Evolutionary conservation across 2,113 vertebrate species (phyloP).

Genomic region (Fulmarus glacialis): DNA sequence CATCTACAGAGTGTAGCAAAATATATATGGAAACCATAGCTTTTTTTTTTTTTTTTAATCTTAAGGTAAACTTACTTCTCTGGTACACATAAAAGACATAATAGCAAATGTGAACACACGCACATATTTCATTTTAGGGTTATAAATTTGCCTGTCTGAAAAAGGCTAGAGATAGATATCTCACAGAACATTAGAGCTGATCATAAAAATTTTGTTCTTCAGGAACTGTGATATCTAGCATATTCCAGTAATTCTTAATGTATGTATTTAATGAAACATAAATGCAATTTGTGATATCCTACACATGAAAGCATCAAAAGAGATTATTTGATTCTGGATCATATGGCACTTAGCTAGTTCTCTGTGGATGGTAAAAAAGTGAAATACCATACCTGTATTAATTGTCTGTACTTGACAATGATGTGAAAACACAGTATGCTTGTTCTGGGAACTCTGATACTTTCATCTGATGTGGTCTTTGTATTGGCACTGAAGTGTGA

Average conservation of each 20-base stretch:
- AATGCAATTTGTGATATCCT: background rate
- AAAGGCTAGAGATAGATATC: background rate
- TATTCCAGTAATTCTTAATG: background rate
- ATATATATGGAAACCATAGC: fast-evolving
- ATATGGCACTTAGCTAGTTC: background rate
- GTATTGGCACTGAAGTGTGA: background rate
- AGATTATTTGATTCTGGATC: background rate
- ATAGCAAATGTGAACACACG: background rate
- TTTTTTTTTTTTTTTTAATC: background rate
- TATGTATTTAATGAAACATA: background rate
- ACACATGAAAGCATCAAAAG: background rate
- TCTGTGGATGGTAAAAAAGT: background rate
- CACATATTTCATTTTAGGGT: background rate
- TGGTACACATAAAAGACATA: background rate
- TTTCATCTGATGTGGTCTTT: background rate
- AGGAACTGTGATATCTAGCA: background rate
- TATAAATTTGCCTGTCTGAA: background rate
- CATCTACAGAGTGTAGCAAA: background rate
- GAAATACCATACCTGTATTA: background rate
- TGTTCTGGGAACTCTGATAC: background rate
- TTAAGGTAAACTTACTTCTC: background rate
- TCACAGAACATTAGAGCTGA: background rate
- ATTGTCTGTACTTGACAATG: background rate
- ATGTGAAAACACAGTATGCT: background rate
- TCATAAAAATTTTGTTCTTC: background rate